Base-by-base conservation (phyloP, 2,797 vertebrate genomes). In the Onychomys leucogaster region DNA sequence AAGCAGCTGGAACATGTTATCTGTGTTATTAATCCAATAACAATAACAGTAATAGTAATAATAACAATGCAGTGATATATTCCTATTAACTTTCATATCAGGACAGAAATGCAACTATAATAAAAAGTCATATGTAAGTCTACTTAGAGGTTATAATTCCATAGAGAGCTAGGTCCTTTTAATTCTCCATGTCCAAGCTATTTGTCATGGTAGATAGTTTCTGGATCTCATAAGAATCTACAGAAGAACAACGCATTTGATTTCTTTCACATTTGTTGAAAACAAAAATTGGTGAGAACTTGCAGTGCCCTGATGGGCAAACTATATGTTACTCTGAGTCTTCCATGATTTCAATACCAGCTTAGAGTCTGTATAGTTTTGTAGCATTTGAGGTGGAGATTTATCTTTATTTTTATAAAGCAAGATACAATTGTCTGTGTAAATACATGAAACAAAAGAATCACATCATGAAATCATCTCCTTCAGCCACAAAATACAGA, bases 361-460 rank as follows among this genome's bases (percentile, higher is more conserved):
- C 1, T 5, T 11, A 52, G 4, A 7, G 32, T 85, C 41, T 29
- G 0, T 46, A 32, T 11, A 23, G 17, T 10, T 29, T 1, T 11
- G 63, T 69, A 3, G 8, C 55, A 5, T 12, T 52, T 63, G n/a
- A 84, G 27, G 27, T 2, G 6, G 59, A 32, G 13, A 34, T 34
- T 19, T 17, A 2, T 52, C 21, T 75, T 67, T 78, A 19, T 61
- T 67, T 89, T 80, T 19, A 63, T 81, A 80, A 95, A 29, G 25
- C 49, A 19, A 41, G 23, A 86, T 77, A 78, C 85, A 32, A 3
- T 1, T 65, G 55, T 71, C 12, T 59, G 13, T 52, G 2, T 82
- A 88, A 57, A 17, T 11, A 10, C 43, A 37, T 0, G 59, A 93
- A 95, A 32, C 25, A 61, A 85, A 78, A 17, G 8, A 43, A 43